Conservation (phyloP, 2,888 invertebrate species). For the Eurois occulta region DNA sequence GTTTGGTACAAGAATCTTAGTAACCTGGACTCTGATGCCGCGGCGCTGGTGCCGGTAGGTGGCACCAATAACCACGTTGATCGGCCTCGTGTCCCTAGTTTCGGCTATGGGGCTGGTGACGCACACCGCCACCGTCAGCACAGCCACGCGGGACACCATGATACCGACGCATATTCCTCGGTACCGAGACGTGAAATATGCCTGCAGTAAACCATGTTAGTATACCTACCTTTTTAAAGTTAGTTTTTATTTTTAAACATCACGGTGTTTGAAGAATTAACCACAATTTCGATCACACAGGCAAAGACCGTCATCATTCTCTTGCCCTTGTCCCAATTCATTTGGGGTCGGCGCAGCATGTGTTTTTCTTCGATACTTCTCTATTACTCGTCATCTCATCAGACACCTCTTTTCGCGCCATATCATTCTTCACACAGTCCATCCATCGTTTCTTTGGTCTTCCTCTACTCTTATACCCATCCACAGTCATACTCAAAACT, state of each 20-base stretch:
- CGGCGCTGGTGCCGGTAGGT: slow-evolving; percentile 82
- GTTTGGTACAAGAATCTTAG: slow-evolving; percentile 80
- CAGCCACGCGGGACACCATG: slow-evolving; percentile 79
- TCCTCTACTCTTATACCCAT: too few species aligned
- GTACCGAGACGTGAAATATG: slow-evolving; percentile 81
- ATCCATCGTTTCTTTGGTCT: too few species aligned
- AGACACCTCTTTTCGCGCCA: too few species aligned
- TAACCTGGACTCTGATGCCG: slow-evolving; percentile 84
- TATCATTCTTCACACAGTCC: too few species aligned
- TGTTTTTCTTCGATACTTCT: too few species aligned
- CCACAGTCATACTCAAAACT: too few species aligned
- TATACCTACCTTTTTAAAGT: neutral
- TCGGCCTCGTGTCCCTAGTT: slow-evolving; percentile 74
- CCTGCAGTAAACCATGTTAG: slow-evolving; percentile 67
- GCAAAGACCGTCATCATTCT: too few species aligned
- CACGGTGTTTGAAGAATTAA: neutral
- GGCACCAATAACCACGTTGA: slow-evolving; percentile 80
- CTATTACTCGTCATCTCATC: too few species aligned
- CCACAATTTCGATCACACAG: neutral
- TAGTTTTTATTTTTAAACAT: neutral
- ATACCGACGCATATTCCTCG: slow-evolving; percentile 82
- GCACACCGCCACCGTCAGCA: slow-evolving; percentile 84
- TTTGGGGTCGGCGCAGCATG: too few species aligned
- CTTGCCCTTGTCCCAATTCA: too few species aligned
- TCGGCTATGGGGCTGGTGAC: slow-evolving; percentile 72